Base-by-base conservation (phyloP, 1,140 invertebrate species). In the Musca vetustissima region DNA sequence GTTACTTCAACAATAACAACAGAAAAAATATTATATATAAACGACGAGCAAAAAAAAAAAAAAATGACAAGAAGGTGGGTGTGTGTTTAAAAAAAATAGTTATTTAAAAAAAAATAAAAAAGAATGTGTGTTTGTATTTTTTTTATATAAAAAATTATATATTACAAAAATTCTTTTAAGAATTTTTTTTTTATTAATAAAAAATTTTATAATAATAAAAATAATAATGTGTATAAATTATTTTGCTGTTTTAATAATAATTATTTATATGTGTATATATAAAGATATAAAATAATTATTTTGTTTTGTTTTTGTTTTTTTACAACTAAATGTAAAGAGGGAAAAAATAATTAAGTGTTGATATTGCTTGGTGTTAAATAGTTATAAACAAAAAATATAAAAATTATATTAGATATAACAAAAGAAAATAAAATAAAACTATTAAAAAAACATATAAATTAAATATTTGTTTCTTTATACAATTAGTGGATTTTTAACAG, bases 151-250 rank as follows among this genome's bases (percentile, higher is more conserved):
- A n/a, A n/a, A n/a, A 14, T 59, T 61, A 21, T 61, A 61, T 61
- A 61, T 61, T 59, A 59, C 55, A 59, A 59, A n/a, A 59, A 32
- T 43, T 61, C 36, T 61, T 17, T 61, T 61, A 61, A 61, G 17
- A 61, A 61, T 61, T 61, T 61, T 28, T 61, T 61, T 61, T 36
- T 61, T 43, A 43, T 61, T 43, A 61, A 43, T 21, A 43, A 25
- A 61, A 61, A 25, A n/a, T n/a, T n/a, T n/a, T n/a, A n/a, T n/a
- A n/a, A 22, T 55, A 59, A 59, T 59, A 43, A 43, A 8, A 43
- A 43, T 8, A 43, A 8, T 8, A 43, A 28, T 21, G 57, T 61
- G 28, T 61, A 61, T 61, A 61, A 61, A 61, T 61, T 61, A 61
- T 52, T 19, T 43, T 43, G 36, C n/a, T n/a, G n/a, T n/a, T 32